Conservation (phyloP, 2,113 vertebrate genomes). For the Cichladusa arquata region DNA sequence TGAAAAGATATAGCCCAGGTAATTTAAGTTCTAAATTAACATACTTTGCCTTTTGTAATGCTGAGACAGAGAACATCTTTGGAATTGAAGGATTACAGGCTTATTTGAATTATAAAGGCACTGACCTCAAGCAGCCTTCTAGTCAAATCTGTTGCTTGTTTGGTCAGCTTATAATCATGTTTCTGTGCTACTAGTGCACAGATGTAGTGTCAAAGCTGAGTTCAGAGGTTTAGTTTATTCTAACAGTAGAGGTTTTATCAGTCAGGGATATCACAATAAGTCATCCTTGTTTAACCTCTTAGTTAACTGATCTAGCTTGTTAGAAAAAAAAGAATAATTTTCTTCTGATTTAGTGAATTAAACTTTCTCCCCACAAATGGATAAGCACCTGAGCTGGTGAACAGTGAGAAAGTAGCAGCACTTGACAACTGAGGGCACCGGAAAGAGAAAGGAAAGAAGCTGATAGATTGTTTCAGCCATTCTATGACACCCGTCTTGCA, state of each 20-base stretch:
- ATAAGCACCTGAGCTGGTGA: neutral
- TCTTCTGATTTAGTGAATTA: neutral
- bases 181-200: neutral
- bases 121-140: neutral
- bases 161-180: neutral
- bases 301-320: neutral
- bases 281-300: neutral
- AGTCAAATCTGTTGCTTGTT: neutral
- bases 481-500: neutral
- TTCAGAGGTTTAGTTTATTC: neutral
- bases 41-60: neutral
- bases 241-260: neutral
- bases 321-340: neutral
- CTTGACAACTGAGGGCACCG: neutral
- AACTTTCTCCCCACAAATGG: neutral
- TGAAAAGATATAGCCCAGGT: neutral
- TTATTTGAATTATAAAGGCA: constrained; percentile 34
- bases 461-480: neutral
- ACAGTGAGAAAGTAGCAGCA: neutral
- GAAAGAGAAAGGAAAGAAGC: neutral
- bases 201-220: neutral
- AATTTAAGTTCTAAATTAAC: neutral
- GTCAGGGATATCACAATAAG: neutral
- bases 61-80: neutral
- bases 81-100: neutral